These are phyloP conservation scores for Alethe castanea DNA, from an alignment of 2,113 vertebrate species.

Conservation along the genomic window DNA sequence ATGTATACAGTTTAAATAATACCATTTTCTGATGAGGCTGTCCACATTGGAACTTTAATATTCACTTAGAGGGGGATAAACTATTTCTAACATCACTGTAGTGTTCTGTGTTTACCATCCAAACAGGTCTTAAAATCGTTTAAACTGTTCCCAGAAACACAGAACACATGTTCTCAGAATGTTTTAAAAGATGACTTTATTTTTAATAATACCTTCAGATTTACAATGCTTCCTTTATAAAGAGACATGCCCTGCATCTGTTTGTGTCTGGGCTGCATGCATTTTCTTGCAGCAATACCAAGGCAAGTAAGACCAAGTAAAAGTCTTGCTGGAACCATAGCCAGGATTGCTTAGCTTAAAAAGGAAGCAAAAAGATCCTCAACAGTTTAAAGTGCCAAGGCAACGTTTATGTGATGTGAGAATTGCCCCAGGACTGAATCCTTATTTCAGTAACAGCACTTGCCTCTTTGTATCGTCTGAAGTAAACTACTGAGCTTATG, in stretches of 20 bases:
- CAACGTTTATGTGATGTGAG: background rate
- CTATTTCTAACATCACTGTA: background rate
- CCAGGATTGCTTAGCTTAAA: background rate
- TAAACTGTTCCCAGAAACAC: conserved; percentile 40
- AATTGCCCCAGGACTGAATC: background rate
- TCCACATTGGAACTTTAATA: conserved; percentile 35
- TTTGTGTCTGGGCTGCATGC: background rate
- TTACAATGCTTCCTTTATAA: background rate
- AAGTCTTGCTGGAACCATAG: background rate
- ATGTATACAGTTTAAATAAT: conserved; percentile 18
- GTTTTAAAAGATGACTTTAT: background rate
- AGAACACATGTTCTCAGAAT: conserved; percentile 34
- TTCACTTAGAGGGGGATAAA: conserved; percentile 15
- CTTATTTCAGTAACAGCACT: background rate
- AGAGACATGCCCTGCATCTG: background rate
- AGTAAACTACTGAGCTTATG: background rate
- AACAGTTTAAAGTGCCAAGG: background rate
- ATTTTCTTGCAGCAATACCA: background rate
- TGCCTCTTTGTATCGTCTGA: background rate
- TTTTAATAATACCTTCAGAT: conserved; percentile 27
- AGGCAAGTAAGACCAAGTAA: background rate
- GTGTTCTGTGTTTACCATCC: conserved; percentile 27
- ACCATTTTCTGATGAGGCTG: conserved; percentile 25
- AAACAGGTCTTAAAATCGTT: conserved; percentile 49
- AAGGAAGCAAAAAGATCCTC: background rate